Base-by-base conservation (phyloP, 37 sponge, comb jelly and placozoan genomes). In the Crambe crambe region DNA sequence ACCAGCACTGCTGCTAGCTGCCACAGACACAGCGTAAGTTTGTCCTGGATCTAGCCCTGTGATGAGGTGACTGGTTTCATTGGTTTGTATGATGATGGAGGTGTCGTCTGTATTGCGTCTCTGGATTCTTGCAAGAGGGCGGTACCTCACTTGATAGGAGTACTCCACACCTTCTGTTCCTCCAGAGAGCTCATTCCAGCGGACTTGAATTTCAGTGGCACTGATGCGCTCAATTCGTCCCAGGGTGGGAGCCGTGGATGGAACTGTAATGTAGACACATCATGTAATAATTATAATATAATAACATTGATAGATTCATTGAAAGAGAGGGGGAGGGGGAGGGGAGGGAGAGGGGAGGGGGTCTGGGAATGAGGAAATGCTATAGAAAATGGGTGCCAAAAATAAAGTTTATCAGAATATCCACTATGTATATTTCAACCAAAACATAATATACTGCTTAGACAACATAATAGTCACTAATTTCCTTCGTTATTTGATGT, bases 1-100 rank as follows among this genome's bases (percentile, higher is more conserved):
- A 68, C 75, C 66, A 36, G 41, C 72, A 22, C 8, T 31, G 37
- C 58, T 85, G 9, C 42, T 74, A 27, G 86, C 86, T 58, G 64
- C 73, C 26, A 85, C 79, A 56, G 70, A 71, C 36, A 78, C 44
- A 6, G 47, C 65, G 27, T 78, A 78, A 31, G 4, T 26, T 20
- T 44, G 31, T 30, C 35, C 40, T 27, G 78, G 78, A 42, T 43
- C 67, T 30, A 78, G 21, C 0, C 42, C 47, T 17, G 35, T 1
- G 3, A 78, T 12, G 9, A 66, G 6, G 3, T 34, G 25, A 23
- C 37, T 35, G 23, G 75, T 58, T n/a, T 74, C 58, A 29, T 8
- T 57, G 2, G 59, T 34, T 30, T 74, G 38, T 35, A 56, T 57
- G 9, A 74, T 25, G 2, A n/a, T 57, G 36, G 20, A 5, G 2